Evolutionary conservation across 2,113 vertebrate species (phyloP), one percentile per base, ranked within the genome.

Genomic region (Zosterops hypoxanthus): DNA sequence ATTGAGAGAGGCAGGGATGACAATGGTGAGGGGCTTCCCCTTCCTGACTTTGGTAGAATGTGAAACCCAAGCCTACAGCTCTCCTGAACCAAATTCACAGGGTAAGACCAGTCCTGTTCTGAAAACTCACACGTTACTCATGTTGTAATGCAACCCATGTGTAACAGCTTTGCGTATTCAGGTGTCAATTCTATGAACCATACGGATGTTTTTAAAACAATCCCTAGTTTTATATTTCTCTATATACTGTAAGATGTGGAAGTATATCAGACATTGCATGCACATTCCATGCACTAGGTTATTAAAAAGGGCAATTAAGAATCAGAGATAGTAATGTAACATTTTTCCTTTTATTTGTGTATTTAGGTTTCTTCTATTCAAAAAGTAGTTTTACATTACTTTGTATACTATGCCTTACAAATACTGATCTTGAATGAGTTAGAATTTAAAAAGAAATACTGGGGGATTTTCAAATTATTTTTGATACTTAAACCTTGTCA

Each of bases 341-440:
- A 66, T 89, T 93, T 96, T 76, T 86, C 44, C 64, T 90, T 60
- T 64, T 73, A 94, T 86, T 90, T 77, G 14, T 26, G 22, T 70
- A 36, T 60, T 71, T 69, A 69, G 1, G 1, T 60, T 82, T 64
- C 42, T 53, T 69, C 44, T 70, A 17, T 64, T 49, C 44, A 65
- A 68, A 76, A 39, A 39, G 12, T 14, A 88, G 9, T 55, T 86
- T 94, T 82, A 60, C 3, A 8, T 82, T 21, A 33, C 11, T 60
- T 28, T 61, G 14, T 29, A 36, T 46, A 49, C 3, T 75, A 15
- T 57, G 8, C 14, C 24, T 3, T 57, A 42, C 2, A 12, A 90
- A 76, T 22, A 68, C 3, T 2, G 1, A 28, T 76, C 34, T 34
- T 64, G 3, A 82, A 84, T 11, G 69, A 77, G 59, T 73, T 46